Evolutionary conservation across 2,888 invertebrate species (phyloP).

Genomic region (Clanis bilineata): DNA sequence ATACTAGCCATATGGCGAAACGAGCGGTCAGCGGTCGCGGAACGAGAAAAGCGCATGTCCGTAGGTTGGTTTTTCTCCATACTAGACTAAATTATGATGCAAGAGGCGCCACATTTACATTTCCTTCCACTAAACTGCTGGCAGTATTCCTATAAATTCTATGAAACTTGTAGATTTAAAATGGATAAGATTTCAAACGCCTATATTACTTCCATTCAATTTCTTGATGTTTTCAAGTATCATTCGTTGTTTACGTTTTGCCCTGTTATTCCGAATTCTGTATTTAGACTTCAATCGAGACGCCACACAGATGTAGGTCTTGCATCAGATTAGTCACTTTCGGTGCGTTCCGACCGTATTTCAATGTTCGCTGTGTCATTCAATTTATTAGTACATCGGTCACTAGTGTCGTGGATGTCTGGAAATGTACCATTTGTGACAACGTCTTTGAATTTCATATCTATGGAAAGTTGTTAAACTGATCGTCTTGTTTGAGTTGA

Average conservation of each 20-base stretch:
- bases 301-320: neutral
- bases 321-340: neutral
- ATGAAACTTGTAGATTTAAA: too few species aligned
- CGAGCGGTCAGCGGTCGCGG: too few species aligned
- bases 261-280: neutral
- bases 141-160: too few species aligned
- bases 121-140: too few species aligned
- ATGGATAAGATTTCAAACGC: neutral
- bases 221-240: neutral
- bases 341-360: neutral
- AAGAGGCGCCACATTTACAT: too few species aligned
- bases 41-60: too few species aligned
- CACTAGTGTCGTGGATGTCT: neutral
- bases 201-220: neutral
- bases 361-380: neutral
- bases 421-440: neutral
- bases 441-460: neutral
- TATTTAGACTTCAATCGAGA: neutral
- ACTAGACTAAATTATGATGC: too few species aligned
- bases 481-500: too few species aligned
- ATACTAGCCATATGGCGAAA: too few species aligned
- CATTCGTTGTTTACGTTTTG: too few species aligned
- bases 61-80: too few species aligned
- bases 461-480: neutral
- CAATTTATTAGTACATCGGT: neutral